A percentile compares a stretch with the other conserved stretches of the same genome.
These are phyloP conservation scores for Dicrurus megarhynchus DNA, from an alignment of 2,113 vertebrate species.

Conservation along the genomic window DNA sequence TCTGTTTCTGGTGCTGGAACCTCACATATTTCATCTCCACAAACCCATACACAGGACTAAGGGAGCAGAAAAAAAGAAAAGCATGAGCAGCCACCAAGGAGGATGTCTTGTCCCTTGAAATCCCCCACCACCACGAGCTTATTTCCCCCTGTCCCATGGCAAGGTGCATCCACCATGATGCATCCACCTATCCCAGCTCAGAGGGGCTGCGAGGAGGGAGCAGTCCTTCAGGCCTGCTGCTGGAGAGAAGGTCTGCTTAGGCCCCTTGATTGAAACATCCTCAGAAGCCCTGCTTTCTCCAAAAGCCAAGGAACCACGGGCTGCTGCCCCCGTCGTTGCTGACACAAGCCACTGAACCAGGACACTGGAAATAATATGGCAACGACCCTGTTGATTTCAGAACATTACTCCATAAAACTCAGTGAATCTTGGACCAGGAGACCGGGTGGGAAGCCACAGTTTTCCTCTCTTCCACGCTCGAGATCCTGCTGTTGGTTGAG, in stretches of 20 bases:
- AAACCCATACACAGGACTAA: background rate
- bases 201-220: background rate
- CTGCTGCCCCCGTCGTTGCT: background rate
- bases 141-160: background rate
- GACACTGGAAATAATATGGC: background rate
- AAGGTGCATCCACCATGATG: background rate
- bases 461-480: background rate
- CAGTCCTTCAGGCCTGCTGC: background rate
- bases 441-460: background rate
- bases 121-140: background rate
- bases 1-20: background rate
- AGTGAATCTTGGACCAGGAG: background rate
- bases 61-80: background rate
- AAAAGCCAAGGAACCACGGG: background rate
- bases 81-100: background rate
- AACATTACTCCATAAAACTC: background rate
- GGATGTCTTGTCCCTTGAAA: background rate
- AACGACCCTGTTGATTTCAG: background rate
- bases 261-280: background rate
- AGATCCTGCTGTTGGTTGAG: background rate
- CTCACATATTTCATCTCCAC: background rate
- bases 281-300: background rate
- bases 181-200: no score
- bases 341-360: background rate
- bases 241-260: background rate